Conservation (phyloP, 2,113 vertebrate species). For the Megaceryle maxima region DNA sequence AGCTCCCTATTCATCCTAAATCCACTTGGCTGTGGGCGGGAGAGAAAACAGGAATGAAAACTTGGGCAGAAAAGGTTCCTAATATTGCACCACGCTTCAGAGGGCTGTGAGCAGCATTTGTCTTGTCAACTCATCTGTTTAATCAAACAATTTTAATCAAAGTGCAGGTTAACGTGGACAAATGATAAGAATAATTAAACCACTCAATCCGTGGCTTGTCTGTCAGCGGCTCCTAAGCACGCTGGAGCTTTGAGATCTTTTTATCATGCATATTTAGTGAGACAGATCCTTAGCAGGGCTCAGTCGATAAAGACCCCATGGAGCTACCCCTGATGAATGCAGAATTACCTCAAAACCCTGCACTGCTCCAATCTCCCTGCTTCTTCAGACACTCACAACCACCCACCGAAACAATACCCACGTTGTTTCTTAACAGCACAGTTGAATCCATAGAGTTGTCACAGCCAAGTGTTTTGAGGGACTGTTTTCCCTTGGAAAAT, state of each 20-base stretch:
- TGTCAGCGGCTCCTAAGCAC: neutral
- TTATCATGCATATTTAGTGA: neutral
- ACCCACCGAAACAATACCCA: neutral
- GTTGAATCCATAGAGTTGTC: neutral
- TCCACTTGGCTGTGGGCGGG: neutral
- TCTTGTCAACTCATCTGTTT: neutral
- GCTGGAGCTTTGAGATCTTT: neutral
- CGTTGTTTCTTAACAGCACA: neutral
- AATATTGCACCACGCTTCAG: neutral
- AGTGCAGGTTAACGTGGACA: neutral
- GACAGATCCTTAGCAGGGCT: neutral
- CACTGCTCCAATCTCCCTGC: neutral
- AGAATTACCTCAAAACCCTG: neutral
- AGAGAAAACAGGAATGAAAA: neutral
- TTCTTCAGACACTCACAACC: neutral
- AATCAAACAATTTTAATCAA: conserved; percentile 41
- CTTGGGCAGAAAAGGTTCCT: neutral
- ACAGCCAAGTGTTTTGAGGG: neutral
- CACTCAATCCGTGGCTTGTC: neutral
- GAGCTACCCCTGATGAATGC: neutral
- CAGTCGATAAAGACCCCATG: neutral
- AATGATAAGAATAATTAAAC: conserved; percentile 30
- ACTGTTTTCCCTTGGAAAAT: neutral
- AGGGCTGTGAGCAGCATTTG: neutral
- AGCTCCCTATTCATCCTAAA: neutral